Base-by-base conservation (phyloP, 2,888 invertebrate genomes). In the Entomobrya multifasciata region DNA sequence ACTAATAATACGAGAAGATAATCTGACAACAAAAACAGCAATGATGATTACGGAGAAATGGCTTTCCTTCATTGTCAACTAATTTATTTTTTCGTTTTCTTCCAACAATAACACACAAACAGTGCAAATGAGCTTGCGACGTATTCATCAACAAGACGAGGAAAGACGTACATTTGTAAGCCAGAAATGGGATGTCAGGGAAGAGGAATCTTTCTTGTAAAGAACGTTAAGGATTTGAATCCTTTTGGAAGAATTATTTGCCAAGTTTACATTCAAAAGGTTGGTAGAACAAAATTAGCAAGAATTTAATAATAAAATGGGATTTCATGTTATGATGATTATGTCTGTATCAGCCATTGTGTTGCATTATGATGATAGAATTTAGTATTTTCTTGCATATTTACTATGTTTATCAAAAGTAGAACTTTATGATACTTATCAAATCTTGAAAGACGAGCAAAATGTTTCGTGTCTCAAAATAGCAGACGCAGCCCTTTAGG, bases 171-270 rank as follows among this genome's bases (percentile, higher is more conserved):
- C 92, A 98, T 98, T 87, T 94, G 98, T 88, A 98, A 98, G 93
- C 98, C 98, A 0, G 97, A 97, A 92, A 95, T 96, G 87, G 97
- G 97, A 0, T 97, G 97, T 91, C 97, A 97, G 93, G 98, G 98
- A 0, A 95, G 95, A 62, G 98, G 98, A 0, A 98, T 98, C 91
- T 96, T 96, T 92, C 93, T 98, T 60, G 97, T 97, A 27, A 96
- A 95, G 92, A 96, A 95, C 87, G 94, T 97, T 62, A 96, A 96
- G 92, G 96, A 95, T 83, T 94, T 97, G 88, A 96, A 96, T 92
- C 95, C 96, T 5, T 92, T 92, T 87, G 97, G 97, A 91, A 95
- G 96, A 91, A 95, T 97, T 92, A 96, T 98, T 88, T 97, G 97
- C 92, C 98, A 98, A 93, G 94, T 95, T 13, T 96, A 96, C 91